These are phyloP conservation scores for Cryptomyrus ogoouensis DNA, from an alignment of 2,113 vertebrate genomes.

Conservation along the genomic window DNA sequence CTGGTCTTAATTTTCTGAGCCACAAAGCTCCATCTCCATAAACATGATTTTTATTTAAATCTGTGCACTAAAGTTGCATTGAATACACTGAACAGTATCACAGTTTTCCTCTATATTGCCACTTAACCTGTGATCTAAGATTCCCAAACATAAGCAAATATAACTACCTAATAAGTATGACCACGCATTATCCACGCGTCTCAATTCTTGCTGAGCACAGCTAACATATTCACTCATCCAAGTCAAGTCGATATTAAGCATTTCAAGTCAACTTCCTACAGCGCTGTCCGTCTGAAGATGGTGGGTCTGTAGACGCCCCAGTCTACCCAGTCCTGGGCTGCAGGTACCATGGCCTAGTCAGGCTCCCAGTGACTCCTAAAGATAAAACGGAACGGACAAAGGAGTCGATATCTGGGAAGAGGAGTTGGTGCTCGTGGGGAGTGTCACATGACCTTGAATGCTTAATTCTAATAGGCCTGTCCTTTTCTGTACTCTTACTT, in stretches of 20 bases:
- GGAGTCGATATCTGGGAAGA: not conserved
- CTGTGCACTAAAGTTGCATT: not conserved
- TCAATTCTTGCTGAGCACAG: not conserved
- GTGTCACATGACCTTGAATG: not conserved
- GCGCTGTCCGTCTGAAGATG: not conserved
- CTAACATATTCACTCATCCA: not conserved
- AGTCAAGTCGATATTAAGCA: not conserved
- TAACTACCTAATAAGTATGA: not conserved
- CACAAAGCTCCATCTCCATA: not conserved
- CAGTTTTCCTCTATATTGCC: not conserved
- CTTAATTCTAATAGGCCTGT: not conserved
- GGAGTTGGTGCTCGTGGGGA: not conserved
- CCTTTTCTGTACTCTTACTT: not conserved
- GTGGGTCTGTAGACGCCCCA: not conserved
- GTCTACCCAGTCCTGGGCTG: not conserved
- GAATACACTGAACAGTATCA: not conserved
- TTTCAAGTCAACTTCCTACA: not conserved
- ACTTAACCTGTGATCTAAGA: not conserved
- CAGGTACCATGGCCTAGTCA: not conserved
- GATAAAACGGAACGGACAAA: not conserved
- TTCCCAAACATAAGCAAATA: not conserved
- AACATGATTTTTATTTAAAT: not conserved
- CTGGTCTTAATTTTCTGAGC: not conserved
- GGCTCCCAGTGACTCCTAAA: not conserved
- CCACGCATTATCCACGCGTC: not conserved